Evolutionary conservation across 2,797 vertebrate genomes (phyloP), one percentile per base, ranked within the genome.

Genomic region (Podarcis siculus): DNA sequence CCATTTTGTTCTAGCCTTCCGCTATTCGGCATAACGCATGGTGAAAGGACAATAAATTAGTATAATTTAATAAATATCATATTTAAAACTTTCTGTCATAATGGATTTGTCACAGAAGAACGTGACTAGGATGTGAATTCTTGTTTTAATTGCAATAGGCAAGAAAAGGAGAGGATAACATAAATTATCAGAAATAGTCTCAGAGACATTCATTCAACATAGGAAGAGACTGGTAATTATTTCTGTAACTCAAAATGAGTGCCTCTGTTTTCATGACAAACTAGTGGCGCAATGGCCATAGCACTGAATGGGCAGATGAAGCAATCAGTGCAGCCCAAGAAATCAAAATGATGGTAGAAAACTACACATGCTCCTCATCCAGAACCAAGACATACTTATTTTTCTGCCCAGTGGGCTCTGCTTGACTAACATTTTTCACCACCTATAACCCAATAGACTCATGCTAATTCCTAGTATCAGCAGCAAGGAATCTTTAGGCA

Each of bases 1-100:
- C 94, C 92, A 92, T 91, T 94, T 95, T 95, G 91, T 94, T 91
- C 92, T 93, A 95, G 93, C 71, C 89, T 93, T 95, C 93, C 93
- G 92, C 86, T 93, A 92, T 86, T 94, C 1, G 0, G 89, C 72
- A 95, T 92, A 92, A 94, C 75, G 92, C 92, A 92, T 87, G 87
- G 85, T 86, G 61, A 92, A 94, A 95, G 83, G 86, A 94, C 80
- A 96, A 93, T 83, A 94, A 88, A 94, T 92, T 82, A 87, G 93
- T 76, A 79, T 71, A 35, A 91, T 91, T 91, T 86, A 89, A 75
- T 81, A 76, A 85, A 42, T 67, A 85, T 67, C 42, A 85, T 82
- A 76, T 55, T 55, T 71, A 82, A 37, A 79, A 67, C 71, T 88
- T 88, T 45, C 66, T 79, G 67, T 79, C 71, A 83, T 21, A 58